Conservation (phyloP, 2,888 invertebrate genomes). For the Dyspetes luteomarginatus region DNA sequence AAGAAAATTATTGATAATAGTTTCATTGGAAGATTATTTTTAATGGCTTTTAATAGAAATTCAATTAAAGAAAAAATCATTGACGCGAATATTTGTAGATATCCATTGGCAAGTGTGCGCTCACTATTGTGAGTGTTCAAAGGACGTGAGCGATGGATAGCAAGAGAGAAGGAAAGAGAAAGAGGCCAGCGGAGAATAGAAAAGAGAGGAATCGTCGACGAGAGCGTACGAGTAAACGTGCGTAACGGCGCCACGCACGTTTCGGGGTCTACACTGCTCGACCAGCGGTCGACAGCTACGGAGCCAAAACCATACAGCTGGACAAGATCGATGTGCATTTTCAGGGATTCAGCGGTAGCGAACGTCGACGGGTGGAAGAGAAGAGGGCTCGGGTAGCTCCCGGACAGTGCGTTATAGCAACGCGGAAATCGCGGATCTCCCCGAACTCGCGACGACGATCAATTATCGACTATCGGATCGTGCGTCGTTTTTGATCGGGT, state of each 20-base stretch:
- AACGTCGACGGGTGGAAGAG: slow-evolving; percentile 7
- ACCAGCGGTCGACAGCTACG: slow-evolving; percentile 57
- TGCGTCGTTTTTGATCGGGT: slow-evolving; percentile 71
- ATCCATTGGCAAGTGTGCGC: neutral
- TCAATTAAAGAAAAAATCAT: slow-evolving; percentile 8
- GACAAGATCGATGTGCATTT: slow-evolving; percentile 75
- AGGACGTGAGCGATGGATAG: slow-evolving; percentile 29
- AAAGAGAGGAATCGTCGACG: slow-evolving; percentile 18
- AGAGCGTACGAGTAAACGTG: slow-evolving; percentile 46
- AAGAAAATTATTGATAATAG: too few relatives aligned
- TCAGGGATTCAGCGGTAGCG: slow-evolving; percentile 65
- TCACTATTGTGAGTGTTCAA: neutral
- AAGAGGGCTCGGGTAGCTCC: slow-evolving; percentile 18
- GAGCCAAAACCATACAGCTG: slow-evolving; percentile 69
- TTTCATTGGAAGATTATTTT: too few relatives aligned
- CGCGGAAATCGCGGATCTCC: slow-evolving; percentile 40
- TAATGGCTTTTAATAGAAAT: neutral
- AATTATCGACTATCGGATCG: slow-evolving; percentile 76
- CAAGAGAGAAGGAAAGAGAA: neutral
- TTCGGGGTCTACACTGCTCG: slow-evolving; percentile 38
- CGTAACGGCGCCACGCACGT: slow-evolving; percentile 40
- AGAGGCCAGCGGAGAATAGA: neutral
- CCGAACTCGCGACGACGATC: slow-evolving; percentile 62
- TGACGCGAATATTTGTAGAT: neutral
- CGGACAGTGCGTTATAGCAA: slow-evolving; percentile 6